Base-by-base conservation (phyloP, 2,797 vertebrate genomes). In the Lepus oiostolus region DNA sequence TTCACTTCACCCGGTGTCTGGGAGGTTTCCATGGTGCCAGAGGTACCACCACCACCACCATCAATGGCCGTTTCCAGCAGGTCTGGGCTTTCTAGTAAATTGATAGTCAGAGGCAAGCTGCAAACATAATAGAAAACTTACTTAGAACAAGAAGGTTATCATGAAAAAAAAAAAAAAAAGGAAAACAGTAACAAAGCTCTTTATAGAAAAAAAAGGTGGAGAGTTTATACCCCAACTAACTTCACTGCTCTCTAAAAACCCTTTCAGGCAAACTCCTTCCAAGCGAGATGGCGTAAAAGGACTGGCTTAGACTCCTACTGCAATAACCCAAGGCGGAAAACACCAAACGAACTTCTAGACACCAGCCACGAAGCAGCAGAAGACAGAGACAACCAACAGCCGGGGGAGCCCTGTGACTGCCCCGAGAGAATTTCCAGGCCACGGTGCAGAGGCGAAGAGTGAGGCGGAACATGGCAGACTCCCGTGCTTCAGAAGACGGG, bases 41-140 rank as follows among this genome's bases (percentile, higher is more conserved):
- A 96, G 95, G 42, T 80, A 88, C 95, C 97, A 71, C 98, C 38
- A 26, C 98, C 38, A 26, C 98, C 95, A 77, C 99, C 99, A 83
- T 99, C 99, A 28, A 98, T 95, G 91, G 98, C 98, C 1, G 98
- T 99, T 98, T 99, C 99, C 98, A 99, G 97, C 97, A 99, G 97
- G 81, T 99, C 98, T 32, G 92, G 97, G 85, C 97, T 97, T 90
- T 98, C 98, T 62, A 98, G 96, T 85, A 99, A 97, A 94, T 98
- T 99, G 92, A 98, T 97, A 93, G 97, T 98, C 74, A 98, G 85
- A 65, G 99, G 98, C 63, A 98, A 30, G 87, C 99, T 99, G 98
- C 50, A 97, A 98, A 97, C 82, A 97, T 70, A 92, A 95, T 9
- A 98, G 87, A 98, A 93, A 96, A 88, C 17, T 90, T 85, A 95